Evolutionary conservation across 1,140 invertebrate species (phyloP), one percentile per base, ranked within the genome.

Genomic region (Bombus terrestris): DNA sequence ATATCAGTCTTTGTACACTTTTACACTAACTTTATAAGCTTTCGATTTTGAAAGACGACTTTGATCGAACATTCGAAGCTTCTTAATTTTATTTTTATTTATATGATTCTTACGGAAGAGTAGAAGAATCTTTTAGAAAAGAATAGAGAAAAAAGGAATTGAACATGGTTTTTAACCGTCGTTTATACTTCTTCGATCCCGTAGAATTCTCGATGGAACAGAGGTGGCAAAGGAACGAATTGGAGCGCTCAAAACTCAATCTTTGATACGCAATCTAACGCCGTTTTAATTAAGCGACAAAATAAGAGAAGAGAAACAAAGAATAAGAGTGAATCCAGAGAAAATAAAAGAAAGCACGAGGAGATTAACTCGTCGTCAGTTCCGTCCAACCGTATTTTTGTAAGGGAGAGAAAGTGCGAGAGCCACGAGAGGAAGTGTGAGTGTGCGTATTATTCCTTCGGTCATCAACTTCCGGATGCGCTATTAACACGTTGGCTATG

Each of bases 351-450:
- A 64, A 64, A 41, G 81, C 86, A 88, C 86, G 83, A 86, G 88
- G 72, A 86, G 77, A 89, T 39, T 32, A 32, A 78, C 85, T 87
- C 88, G 88, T 89, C 76, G 62, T 92, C 80, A 69, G 87, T 89
- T 94, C 93, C 94, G 93, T 94, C 94, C 94, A 93, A 90, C 90
- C 59, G 90, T 94, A 94, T 94, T 93, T 94, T 94, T 94, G 71
- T 94, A 94, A 93, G 88, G 85, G 59, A 91, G 89, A 72, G 57
- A 76, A 69, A 81, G 43, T 64, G 87, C 74, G 81, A 66, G 69
- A 79, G 78, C 32, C 39, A 83, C 72, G 66, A 82, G 74, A 77
- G 69, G 47, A 12, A 79, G 57, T 82, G 74, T 69, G 82, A 77
- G 41, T 77, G 75, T 85, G 83, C 79, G 77, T 86, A 72, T 81